These are phyloP conservation scores for Chloroceryle aenea DNA, from an alignment of 2,113 vertebrate genomes.

Conservation along the genomic window DNA sequence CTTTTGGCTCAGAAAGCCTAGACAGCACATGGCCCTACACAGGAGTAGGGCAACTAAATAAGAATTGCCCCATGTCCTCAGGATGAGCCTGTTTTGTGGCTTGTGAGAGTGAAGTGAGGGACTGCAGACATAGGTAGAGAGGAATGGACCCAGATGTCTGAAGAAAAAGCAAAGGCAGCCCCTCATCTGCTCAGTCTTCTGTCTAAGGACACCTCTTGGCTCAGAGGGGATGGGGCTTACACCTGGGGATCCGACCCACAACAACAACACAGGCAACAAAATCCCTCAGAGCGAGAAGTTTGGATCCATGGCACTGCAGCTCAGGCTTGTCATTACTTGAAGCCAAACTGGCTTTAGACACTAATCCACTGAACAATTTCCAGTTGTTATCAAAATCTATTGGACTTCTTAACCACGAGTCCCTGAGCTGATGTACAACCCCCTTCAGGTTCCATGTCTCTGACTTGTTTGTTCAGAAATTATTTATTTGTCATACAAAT, in stretches of 20 bases:
- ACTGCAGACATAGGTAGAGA: background rate
- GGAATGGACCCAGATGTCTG: background rate
- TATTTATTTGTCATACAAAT: background rate
- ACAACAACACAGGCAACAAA: background rate
- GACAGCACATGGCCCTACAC: fast-evolving
- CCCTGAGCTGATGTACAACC: conserved; percentile 42
- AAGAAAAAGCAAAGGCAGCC: background rate
- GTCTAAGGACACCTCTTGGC: background rate
- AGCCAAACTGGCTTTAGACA: conserved; percentile 31
- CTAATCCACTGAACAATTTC: conserved; percentile 58
- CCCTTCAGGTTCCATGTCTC: background rate
- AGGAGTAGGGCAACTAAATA: background rate
- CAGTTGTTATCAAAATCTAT: conserved; percentile 55
- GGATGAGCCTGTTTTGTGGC: background rate
- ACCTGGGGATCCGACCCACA: background rate
- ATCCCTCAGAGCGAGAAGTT: background rate
- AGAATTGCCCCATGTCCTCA: background rate
- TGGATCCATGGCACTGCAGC: background rate
- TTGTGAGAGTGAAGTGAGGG: background rate
- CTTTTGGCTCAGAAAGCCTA: background rate
- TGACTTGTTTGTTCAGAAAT: conserved; percentile 17
- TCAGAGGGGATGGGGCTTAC: background rate
- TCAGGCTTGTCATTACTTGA: conserved; percentile 3
- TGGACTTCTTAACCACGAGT: conserved; percentile 37
- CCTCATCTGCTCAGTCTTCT: background rate